Conservation (phyloP, 2,113 vertebrate genomes). For the Thamnaconus septentrionalis region DNA sequence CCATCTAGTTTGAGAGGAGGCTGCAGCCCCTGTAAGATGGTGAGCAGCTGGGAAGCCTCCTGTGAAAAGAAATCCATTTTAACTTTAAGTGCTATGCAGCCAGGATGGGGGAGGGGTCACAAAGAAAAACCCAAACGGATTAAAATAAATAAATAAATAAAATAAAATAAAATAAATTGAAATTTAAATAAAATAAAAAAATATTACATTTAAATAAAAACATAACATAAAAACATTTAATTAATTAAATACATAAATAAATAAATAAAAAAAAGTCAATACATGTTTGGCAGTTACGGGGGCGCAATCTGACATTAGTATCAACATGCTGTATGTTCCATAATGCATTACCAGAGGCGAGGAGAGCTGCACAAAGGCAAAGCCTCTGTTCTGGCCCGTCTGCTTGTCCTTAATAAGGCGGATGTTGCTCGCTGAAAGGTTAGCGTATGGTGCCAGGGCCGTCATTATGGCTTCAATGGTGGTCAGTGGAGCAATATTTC, state of each 20-base stretch:
- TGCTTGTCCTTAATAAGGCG: constrained; percentile 99
- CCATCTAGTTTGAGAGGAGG: constrained; percentile 95
- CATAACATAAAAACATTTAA: background rate
- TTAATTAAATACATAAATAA: background rate
- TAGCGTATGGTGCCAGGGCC: constrained; percentile 91
- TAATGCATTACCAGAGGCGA: constrained; percentile 86
- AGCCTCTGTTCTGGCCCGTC: constrained; percentile 96
- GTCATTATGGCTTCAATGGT: constrained; percentile 95
- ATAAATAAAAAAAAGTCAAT: no score
- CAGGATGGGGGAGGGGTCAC: no score
- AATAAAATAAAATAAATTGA: background rate
- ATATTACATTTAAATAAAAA: background rate
- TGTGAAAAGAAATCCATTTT: constrained; percentile 46
- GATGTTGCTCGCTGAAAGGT: constrained; percentile 93
- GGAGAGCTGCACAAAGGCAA: constrained; percentile 95
- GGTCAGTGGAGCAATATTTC: constrained; percentile 92
- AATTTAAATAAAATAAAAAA: background rate
- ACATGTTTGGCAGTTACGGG: background rate
- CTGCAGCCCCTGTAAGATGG: constrained; percentile 93
- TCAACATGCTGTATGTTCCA: background rate
- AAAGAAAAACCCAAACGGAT: background rate
- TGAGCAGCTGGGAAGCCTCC: constrained; percentile 97
- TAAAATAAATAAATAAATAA: background rate
- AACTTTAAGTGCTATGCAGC: background rate
- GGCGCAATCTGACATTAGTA: no score